Evolutionary conservation across 2,797 vertebrate genomes (phyloP).

Genomic region (Pipistrellus pygmaeus): DNA sequence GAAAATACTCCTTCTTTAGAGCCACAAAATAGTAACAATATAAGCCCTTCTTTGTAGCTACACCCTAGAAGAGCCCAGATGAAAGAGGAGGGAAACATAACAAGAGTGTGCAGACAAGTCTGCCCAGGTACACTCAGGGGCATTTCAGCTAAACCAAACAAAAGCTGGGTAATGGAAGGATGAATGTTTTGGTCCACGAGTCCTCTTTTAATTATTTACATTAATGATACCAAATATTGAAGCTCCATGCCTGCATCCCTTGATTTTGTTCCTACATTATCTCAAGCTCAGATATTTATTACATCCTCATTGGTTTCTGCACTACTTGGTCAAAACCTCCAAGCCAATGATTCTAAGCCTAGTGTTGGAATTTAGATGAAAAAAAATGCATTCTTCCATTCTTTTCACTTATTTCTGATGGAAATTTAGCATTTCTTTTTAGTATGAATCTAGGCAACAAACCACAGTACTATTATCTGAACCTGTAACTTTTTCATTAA

Average conservation of each 20-base stretch:
- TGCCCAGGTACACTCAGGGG: background rate
- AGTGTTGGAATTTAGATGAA: background rate
- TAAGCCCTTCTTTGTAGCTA: constrained; percentile 32
- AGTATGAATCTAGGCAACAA: constrained; percentile 46
- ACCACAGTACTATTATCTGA: constrained; percentile 6
- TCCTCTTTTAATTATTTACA: constrained; percentile 6
- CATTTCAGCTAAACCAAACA: background rate
- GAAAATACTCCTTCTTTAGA: background rate
- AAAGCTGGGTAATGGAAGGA: background rate
- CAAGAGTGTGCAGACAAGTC: background rate
- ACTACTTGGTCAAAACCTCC: background rate
- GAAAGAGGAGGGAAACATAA: background rate
- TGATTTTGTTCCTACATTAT: background rate
- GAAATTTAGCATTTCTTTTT: constrained; percentile 21
- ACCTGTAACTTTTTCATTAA: constrained; percentile 12
- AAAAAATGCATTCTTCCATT: background rate
- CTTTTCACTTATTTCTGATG: constrained; percentile 25
- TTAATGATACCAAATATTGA: background rate
- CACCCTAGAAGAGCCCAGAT: background rate
- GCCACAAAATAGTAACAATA: background rate
- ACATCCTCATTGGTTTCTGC: background rate
- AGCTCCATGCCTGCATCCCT: background rate
- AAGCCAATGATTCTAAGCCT: background rate
- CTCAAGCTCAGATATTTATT: background rate
- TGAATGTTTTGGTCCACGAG: background rate